Evolutionary conservation across 2,797 vertebrate genomes (phyloP).

Genomic region (Dermochelys coriacea): DNA sequence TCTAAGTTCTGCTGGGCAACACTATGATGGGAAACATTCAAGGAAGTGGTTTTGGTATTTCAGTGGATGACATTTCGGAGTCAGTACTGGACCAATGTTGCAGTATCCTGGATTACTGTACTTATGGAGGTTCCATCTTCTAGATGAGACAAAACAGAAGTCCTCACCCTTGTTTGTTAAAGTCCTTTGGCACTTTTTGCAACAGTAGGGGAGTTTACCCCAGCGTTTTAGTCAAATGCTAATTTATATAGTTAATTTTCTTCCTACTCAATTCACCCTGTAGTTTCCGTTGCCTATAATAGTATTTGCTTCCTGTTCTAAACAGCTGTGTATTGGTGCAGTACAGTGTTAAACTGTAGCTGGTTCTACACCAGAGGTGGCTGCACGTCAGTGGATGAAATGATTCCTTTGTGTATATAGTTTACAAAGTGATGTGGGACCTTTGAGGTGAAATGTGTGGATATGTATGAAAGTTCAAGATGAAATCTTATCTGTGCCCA

Average conservation of each 20-base stretch:
- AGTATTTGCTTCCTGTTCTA: not conserved
- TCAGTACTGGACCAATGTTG: not conserved
- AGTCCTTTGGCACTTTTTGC: not conserved
- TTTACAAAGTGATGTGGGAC: not conserved
- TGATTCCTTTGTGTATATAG: not conserved
- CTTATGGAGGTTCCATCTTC: not conserved
- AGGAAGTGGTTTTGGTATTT: not conserved
- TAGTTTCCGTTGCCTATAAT: not conserved
- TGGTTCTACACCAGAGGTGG: not conserved
- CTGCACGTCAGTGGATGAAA: fast-evolving
- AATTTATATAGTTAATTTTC: not conserved
- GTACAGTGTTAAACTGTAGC: not conserved
- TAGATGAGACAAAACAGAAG: not conserved
- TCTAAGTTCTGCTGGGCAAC: not conserved
- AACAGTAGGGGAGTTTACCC: not conserved
- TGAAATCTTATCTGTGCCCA: not conserved
- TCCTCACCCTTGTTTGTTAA: not conserved
- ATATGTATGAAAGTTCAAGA: not conserved
- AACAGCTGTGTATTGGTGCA: not conserved
- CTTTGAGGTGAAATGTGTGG: not conserved
- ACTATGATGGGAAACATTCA: not conserved
- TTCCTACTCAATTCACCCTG: not conserved
- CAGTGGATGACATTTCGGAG: not conserved
- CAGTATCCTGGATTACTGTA: not conserved
- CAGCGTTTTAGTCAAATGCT: not conserved